A percentile compares a stretch with the other conserved stretches of the same genome.
Conservation (phyloP, 2,113 vertebrate species). For the Martes martes region DNA sequence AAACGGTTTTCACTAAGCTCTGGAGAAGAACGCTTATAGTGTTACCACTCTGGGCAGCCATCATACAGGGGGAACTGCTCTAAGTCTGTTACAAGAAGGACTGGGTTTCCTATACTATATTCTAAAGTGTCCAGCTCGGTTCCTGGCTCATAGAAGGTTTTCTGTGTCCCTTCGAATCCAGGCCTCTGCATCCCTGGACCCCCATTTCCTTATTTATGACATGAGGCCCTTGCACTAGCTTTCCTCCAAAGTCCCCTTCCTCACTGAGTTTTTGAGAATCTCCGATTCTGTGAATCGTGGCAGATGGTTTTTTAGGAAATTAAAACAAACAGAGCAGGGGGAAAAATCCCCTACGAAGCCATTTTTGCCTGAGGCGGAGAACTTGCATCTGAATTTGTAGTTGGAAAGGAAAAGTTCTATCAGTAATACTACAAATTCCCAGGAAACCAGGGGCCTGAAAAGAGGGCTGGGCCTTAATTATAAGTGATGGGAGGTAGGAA, state of each 20-base stretch:
- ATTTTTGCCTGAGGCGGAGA: slow-evolving; percentile 52
- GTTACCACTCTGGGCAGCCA: background rate
- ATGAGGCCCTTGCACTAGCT: background rate
- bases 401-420: slow-evolving; percentile 28
- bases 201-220: background rate
- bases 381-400: background rate
- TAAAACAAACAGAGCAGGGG: slow-evolving; percentile 27
- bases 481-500: background rate
- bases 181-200: background rate
- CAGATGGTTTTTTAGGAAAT: slow-evolving; percentile 62
- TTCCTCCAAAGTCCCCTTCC: background rate
- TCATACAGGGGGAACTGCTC: background rate
- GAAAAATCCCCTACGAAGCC: background rate
- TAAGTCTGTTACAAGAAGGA: background rate
- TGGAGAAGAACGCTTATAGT: background rate
- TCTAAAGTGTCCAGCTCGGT: background rate
- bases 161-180: background rate
- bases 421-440: background rate
- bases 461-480: slow-evolving; percentile 24
- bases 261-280: slow-evolving; percentile 25
- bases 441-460: background rate
- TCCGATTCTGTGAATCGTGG: slow-evolving; percentile 34
- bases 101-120: background rate
- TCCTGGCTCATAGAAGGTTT: background rate
- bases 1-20: background rate